These are phyloP conservation scores for Pseudobourletiella spinata DNA, from an alignment of 1,140 invertebrate genomes.

Conservation along the genomic window DNA sequence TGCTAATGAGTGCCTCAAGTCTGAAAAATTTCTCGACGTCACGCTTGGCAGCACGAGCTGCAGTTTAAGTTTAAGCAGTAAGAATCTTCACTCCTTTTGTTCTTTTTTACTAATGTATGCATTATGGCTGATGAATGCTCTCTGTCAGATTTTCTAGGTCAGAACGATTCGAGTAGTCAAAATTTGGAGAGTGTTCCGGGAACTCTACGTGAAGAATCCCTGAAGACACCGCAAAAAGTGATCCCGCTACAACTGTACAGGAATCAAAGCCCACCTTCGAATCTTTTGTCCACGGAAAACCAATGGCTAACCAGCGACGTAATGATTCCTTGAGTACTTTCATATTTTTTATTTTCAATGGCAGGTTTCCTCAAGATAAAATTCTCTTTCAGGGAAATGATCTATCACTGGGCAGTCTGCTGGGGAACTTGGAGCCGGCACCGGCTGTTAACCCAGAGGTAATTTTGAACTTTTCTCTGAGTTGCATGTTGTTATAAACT, in stretches of 20 bases:
- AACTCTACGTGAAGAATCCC: background rate
- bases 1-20: conserved; percentile 13
- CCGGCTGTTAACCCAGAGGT: background rate
- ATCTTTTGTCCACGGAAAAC: background rate
- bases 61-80: conserved; percentile 9
- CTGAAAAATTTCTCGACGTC: conserved; percentile 6
- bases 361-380: too few relatives aligned
- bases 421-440: background rate
- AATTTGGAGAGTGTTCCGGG: background rate
- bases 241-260: background rate
- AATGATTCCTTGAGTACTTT: too few relatives aligned
- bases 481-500: too few relatives aligned
- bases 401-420: background rate
- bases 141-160: background rate
- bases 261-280: background rate
- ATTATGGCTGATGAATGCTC: too few relatives aligned
- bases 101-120: too few relatives aligned
- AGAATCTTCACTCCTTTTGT: too few relatives aligned
- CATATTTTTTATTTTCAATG: too few relatives aligned
- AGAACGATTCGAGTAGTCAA: background rate
- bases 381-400: background rate
- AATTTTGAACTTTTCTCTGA: too few relatives aligned
- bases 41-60: background rate
- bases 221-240: background rate
- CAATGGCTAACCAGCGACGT: background rate